phyloP scores from a whole-genome alignment of 2,888 invertebrate species.

The Drosophila kambysellisi region DNA sequence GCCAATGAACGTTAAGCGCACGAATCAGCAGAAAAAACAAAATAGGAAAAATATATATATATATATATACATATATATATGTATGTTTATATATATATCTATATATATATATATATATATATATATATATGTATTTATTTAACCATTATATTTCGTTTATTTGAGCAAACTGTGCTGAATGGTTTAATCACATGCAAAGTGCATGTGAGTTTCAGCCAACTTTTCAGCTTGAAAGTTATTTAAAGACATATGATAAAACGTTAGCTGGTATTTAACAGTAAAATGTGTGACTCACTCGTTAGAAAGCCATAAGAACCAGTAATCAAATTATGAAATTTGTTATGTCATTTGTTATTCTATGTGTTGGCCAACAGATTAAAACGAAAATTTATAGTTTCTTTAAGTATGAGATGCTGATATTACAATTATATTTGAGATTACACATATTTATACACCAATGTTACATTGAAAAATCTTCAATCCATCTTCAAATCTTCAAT shows the following conservation, averaged over 20 bases:
- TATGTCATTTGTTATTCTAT: neutral
- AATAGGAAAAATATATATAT: constrained; percentile 36
- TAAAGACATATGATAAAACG: neutral
- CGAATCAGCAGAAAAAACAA: constrained; percentile 68
- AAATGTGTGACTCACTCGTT: neutral
- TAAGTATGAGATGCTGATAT: neutral
- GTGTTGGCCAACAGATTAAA: neutral
- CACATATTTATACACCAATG: neutral
- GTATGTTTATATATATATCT: neutral
- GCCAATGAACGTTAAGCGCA: constrained; percentile 75
- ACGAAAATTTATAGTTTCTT: neutral
- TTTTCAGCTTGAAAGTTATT: constrained; percentile 8
- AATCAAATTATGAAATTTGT: neutral
- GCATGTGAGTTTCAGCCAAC: constrained; percentile 53
- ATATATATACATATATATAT: neutral
- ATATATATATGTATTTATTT: neutral
- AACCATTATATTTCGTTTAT: constrained; percentile 52
- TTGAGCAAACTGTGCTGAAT: constrained; percentile 52
- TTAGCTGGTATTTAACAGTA: neutral
- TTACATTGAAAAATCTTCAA: neutral
- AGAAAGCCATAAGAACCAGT: neutral
- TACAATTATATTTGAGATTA: neutral
- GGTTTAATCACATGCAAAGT: constrained; percentile 66
- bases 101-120: constrained; percentile 1
- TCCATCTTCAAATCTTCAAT: too few species aligned